A percentile compares a stretch with the other conserved stretches of the same genome.
Conservation (phyloP, 2,113 vertebrate genomes). For the Megalops atlanticus region DNA sequence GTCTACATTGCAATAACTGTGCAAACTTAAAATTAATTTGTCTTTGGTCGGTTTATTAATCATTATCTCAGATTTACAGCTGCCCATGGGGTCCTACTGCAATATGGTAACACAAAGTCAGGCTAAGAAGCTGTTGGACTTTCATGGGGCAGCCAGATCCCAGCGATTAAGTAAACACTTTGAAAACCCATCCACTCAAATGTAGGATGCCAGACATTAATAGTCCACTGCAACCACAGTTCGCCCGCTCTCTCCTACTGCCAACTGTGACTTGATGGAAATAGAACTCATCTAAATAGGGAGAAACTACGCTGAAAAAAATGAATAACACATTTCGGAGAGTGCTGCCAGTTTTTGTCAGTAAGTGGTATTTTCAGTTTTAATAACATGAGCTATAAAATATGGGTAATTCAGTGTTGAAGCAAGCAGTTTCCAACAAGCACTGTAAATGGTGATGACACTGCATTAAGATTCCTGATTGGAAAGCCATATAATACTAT, state of each 20-base stretch:
- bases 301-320: constrained; percentile 4
- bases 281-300: constrained; percentile 2
- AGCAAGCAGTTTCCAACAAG: neutral
- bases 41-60: neutral
- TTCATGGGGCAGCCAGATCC: constrained; percentile 20
- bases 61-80: constrained; percentile 3
- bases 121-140: constrained; percentile 19
- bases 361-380: neutral
- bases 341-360: neutral
- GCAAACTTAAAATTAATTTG: constrained; percentile 18
- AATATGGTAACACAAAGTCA: neutral
- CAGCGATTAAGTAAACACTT: constrained; percentile 39
- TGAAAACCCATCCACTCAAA: constrained; percentile 24
- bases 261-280: constrained; percentile 1
- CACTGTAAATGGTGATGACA: neutral
- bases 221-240: neutral
- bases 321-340: neutral
- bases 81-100: neutral
- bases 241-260: neutral
- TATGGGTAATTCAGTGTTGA: neutral
- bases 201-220: constrained; percentile 18
- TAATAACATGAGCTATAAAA: neutral
- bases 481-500: neutral
- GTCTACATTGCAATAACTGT: no score
- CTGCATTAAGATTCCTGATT: neutral